Base-by-base conservation (phyloP, 2,888 invertebrate genomes). In the Tetranychus truncatus region DNA sequence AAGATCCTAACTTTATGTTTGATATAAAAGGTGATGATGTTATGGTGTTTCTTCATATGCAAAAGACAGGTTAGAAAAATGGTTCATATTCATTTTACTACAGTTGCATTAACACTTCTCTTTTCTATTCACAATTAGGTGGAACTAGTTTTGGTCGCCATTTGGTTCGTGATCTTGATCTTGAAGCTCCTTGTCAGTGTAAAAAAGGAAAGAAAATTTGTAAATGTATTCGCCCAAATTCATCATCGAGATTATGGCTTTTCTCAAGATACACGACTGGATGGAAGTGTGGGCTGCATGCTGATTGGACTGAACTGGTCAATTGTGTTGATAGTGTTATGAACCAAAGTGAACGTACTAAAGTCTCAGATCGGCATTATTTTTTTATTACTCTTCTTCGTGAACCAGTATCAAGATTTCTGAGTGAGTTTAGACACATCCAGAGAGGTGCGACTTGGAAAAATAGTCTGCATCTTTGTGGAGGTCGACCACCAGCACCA, bases 271-370 rank as follows among this genome's bases (percentile, higher is more conserved):
- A 94, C 85, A 94, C 95, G 74, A 95, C 94, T 45, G 95, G 95
- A 79, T 95, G 95, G 95, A 91, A 91, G 82, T 99, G 99, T 84
- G 99, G 99, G 74, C 86, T 99, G 72, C 96, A 96, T 82, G 95
- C 96, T 45, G 97, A 97, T 85, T 97, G 94, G 91, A 97, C 97
- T 3, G 97, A 99, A 85, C 84, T 99, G 79, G 93, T 92, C 11
- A 87, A 87, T 80, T 95, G 95, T 83, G 95, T 95, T 66, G 92
- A 95, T 81, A 88, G 89, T 45, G 92, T 91, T 81, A 86, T 97
- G 81, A 92, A 95, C 83, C 89, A 91, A 82, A 89, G 91, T 81
- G 95, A 96, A 83, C 91, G 91, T 6, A 88, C 88, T 76, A 87
- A 88, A 9, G 87, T 89, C 20, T 72, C 65, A 21, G 74, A 74